Evolutionary conservation across 2,113 vertebrate species (phyloP), one percentile per base, ranked within the genome.

Genomic region (Pseudolaguvia tuberculata): DNA sequence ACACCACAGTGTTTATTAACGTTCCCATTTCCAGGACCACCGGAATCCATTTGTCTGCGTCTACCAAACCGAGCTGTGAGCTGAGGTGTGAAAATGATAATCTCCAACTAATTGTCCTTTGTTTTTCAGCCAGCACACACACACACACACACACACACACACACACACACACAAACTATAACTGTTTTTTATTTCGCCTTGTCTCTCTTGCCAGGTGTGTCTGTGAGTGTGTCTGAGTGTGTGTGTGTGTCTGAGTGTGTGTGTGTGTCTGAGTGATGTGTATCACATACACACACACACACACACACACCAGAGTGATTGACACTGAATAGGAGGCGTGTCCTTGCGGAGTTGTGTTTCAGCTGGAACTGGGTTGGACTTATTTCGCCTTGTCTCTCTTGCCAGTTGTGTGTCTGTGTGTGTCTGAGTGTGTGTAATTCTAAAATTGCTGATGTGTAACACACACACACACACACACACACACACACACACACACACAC

Each of bases 301-400:
- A 57, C 51, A 57, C 23, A 47, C 35, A 20, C 4, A 42, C 9
- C 8, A 57, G 70, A 53, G 56, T 73, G 71, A 80, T 77, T 73
- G 63, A 69, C 69, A 61, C 59, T 39, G 48, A 69, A 80, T 80
- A 63, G 63, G 70, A 70, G 71, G 55, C 61, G 31, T n/a, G 69
- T 23, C 69, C 62, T 39, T 20, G 68, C 59, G 59, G 61, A 59
- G 67, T 21, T 25, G 52, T 10, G 68, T 57, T 72, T 72, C 52
- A 80, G 59, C 63, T 18, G 63, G 65, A 79, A 61, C 62, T 66
- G 27, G 70, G 62, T 67, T 59, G 68, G 29, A n/a, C n/a, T n/a
- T n/a, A n/a, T n/a, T n/a, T n/a, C n/a, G n/a, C n/a, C n/a, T n/a
- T n/a, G n/a, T n/a, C n/a, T n/a, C n/a, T n/a, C n/a, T n/a, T 8